A percentile compares a stretch with the other conserved stretches of the same genome.
Evolutionary conservation across 2,888 invertebrate genomes (phyloP).

Genomic region (Andrena flavipes): DNA sequence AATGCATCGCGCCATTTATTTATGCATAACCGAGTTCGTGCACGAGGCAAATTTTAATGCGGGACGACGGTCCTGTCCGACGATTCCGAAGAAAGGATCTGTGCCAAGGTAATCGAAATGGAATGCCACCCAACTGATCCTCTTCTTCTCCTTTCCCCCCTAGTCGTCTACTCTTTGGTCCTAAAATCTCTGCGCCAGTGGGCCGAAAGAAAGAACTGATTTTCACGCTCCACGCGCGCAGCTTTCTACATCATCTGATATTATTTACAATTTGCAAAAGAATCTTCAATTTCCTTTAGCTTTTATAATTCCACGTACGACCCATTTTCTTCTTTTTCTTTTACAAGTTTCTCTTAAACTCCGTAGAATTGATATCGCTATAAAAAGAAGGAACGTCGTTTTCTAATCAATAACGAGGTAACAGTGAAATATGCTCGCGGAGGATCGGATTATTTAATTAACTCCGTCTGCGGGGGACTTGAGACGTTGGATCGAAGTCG

Average conservation of each 20-base stretch:
- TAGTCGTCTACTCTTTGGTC: neutral
- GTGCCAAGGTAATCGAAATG: constrained; percentile 66
- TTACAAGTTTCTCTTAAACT: no score
- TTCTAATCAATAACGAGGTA: no score
- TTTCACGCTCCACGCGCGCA: no score
- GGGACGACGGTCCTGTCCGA: constrained; percentile 44
- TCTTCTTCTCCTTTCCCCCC: constrained; percentile 19
- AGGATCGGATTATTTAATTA: no score
- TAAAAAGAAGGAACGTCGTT: no score
- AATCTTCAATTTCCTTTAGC: no score
- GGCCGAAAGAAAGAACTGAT: neutral
- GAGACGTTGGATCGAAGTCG: neutral
- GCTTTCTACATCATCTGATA: no score
- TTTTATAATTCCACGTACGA: no score
- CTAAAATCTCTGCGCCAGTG: neutral
- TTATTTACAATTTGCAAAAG: no score
- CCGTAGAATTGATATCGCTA: no score
- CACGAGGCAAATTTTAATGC: constrained; percentile 73
- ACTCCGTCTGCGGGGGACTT: neutral
- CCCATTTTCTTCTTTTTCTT: no score
- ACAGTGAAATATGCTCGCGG: no score
- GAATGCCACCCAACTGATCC: constrained; percentile 55
- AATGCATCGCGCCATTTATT: constrained; percentile 66
- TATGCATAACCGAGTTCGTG: constrained; percentile 73
- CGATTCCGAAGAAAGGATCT: constrained; percentile 67